Percentiles rank a stretch among this genome's conserved stretches.
Conservation (phyloP, 2,888 invertebrate species). For the Polydrusus tereticollis region DNA sequence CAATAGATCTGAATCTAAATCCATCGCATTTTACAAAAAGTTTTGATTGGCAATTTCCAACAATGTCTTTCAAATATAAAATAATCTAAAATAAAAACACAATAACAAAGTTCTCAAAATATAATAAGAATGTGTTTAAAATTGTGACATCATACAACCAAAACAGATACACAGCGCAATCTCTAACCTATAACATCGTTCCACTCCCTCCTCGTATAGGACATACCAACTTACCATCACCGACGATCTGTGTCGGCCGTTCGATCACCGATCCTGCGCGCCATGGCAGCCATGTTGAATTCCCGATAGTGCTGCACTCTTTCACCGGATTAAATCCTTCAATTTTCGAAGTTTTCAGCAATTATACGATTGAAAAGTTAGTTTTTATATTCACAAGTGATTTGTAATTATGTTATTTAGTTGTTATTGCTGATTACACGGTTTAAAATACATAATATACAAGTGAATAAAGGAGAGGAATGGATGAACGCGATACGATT, state of each 20-base stretch:
- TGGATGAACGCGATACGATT: conserved; percentile 37
- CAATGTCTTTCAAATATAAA: no score
- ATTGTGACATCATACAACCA: not conserved
- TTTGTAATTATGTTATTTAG: not conserved
- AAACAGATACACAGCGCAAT: not conserved
- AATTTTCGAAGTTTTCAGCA: conserved; percentile 47
- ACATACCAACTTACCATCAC: conserved; percentile 15
- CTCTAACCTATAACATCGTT: not conserved
- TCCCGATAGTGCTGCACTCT: conserved; percentile 63
- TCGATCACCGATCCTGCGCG: conserved; percentile 44
- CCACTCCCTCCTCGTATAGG: conserved; percentile 23
- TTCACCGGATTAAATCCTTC: conserved; percentile 18
- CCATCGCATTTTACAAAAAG: no score
- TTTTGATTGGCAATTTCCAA: no score
- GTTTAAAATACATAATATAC: conserved; percentile 7
- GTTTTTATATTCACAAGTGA: conserved; percentile 13
- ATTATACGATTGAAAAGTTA: not conserved
- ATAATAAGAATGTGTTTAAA: not conserved
- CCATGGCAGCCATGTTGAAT: conserved; percentile 65
- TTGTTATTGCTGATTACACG: not conserved
- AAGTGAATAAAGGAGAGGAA: not conserved
- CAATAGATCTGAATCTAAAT: no score
- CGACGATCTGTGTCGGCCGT: conserved; percentile 44
- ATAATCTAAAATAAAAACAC: not conserved
- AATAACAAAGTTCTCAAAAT: not conserved